A percentile compares a stretch with the other conserved stretches of the same genome.
Evolutionary conservation across 2,888 invertebrate genomes (phyloP).

Genomic region (Heliconius ismenius): DNA sequence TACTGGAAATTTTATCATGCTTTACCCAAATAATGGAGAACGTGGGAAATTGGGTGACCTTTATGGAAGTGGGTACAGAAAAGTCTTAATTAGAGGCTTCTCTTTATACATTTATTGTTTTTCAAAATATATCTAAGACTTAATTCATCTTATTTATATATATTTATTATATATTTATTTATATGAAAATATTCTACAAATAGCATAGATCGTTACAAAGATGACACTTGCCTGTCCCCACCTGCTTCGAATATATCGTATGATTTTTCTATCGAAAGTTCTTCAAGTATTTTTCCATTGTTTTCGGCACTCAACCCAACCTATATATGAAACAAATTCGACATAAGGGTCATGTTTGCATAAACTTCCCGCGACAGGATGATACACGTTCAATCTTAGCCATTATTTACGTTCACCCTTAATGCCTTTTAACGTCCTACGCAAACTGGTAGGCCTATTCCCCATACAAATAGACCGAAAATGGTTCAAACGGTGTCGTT

Average conservation of each 20-base stretch:
- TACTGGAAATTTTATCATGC: conserved; percentile 42
- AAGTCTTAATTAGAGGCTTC: background rate
- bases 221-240: background rate
- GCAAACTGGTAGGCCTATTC: conserved; percentile 46
- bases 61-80: background rate
- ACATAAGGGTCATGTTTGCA: conserved; percentile 35
- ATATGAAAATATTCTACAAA: too few relatives aligned
- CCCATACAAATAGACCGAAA: conserved; percentile 44
- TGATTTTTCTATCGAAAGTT: background rate
- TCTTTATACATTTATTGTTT: background rate
- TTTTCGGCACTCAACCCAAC: conserved; percentile 28
- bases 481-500: conserved; percentile 40
- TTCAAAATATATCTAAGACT: background rate
- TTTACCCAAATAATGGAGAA: conserved; percentile 38
- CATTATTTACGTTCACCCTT: conserved; percentile 47
- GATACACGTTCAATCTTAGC: conserved; percentile 44
- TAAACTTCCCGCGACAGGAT: conserved; percentile 35
- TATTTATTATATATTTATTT: background rate
- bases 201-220: too few relatives aligned
- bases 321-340: conserved; percentile 32
- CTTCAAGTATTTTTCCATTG: conserved; percentile 5
- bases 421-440: conserved; percentile 47
- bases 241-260: background rate
- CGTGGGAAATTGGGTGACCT: conserved; percentile 5
- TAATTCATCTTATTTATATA: background rate